These are phyloP conservation scores for Stomatorhinus walkeri DNA, from an alignment of 2,797 vertebrate genomes.

Conservation along the genomic window DNA sequence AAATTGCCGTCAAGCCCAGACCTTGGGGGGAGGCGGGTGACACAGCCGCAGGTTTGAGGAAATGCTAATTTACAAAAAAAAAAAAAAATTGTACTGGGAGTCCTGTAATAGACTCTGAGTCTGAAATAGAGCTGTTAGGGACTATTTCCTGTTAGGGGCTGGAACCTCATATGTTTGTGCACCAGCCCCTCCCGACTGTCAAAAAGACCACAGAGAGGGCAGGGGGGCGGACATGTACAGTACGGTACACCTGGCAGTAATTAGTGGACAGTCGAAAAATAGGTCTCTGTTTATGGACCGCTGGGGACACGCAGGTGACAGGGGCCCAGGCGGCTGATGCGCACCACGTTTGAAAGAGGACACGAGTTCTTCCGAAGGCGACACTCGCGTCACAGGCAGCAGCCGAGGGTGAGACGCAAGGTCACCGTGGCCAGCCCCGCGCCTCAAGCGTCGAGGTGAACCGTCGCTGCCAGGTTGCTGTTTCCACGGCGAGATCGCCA, in stretches of 20 bases:
- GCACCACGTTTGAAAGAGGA: constrained; percentile 46
- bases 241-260: background rate
- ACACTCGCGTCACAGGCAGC: constrained; percentile 47
- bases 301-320: background rate
- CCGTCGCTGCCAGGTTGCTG: constrained; percentile 45
- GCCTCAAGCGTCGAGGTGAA: constrained; percentile 50
- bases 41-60: background rate
- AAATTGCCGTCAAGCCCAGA: background rate
- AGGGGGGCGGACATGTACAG: background rate
- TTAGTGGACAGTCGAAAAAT: background rate
- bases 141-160: background rate
- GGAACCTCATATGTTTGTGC: background rate
- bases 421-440: constrained; percentile 41
- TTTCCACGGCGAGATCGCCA: constrained; percentile 43
- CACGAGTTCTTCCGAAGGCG: constrained; percentile 51
- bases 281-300: background rate
- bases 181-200: background rate
- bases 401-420: constrained; percentile 44
- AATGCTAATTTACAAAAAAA: background rate
- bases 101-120: background rate
- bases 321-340: background rate
- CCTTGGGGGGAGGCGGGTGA: background rate
- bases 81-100: background rate
- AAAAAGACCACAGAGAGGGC: background rate
- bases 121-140: background rate